Conservation (phyloP, 2,113 vertebrate genomes). For the Peromyscus californicus region DNA sequence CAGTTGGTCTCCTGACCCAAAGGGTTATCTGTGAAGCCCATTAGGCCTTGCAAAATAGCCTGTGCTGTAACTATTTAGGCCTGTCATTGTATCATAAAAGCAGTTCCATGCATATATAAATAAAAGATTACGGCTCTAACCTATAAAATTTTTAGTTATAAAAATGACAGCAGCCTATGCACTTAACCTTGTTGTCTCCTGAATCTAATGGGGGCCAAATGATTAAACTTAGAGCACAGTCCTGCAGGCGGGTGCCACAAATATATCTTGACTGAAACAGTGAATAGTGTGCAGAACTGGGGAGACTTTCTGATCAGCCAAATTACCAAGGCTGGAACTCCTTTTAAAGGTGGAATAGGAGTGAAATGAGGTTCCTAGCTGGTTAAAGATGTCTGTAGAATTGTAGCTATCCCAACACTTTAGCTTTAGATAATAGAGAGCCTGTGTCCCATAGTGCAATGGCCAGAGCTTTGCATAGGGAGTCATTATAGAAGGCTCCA, state of each 20-base stretch:
- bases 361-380: not conserved
- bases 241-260: not conserved
- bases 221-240: not conserved
- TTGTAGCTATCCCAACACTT: not conserved
- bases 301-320: not conserved
- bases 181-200: not conserved
- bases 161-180: not conserved
- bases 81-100: not conserved
- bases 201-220: not conserved
- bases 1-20: not conserved
- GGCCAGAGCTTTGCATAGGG: not conserved
- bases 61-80: not conserved
- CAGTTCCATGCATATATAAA: not conserved
- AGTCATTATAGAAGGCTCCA: not conserved
- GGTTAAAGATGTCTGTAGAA: not conserved
- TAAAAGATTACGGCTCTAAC: not conserved
- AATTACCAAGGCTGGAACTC: not conserved
- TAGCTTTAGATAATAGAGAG: no score
- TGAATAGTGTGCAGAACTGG: not conserved
- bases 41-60: not conserved
- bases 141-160: conserved; percentile 3
- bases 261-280: not conserved
- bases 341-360: not conserved
- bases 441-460: accelerated
- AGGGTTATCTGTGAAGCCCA: not conserved